Evolutionary conservation across 2,113 vertebrate genomes (phyloP).

Genomic region (Lontra canadensis): DNA sequence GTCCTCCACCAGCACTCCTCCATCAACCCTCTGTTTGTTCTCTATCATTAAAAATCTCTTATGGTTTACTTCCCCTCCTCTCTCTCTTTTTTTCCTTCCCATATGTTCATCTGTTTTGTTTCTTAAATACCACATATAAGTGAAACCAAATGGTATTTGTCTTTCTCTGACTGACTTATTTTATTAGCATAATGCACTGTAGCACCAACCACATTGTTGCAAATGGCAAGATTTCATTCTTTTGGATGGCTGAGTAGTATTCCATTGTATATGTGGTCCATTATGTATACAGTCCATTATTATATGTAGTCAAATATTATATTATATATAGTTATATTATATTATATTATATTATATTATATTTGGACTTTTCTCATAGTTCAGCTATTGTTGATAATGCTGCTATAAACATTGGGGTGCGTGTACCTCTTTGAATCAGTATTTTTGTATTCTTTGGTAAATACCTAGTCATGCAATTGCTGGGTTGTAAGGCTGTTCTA

Average conservation of each 20-base stretch:
- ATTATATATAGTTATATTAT: no score
- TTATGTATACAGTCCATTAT: no score
- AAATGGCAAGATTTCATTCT: background rate
- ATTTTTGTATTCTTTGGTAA: no score
- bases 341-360: no score
- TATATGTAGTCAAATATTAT: no score
- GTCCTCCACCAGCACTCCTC: background rate
- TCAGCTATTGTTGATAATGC: no score
- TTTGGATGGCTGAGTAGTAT: background rate
- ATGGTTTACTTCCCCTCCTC: background rate
- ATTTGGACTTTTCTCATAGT: no score
- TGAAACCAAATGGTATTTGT: background rate
- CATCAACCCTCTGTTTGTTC: background rate
- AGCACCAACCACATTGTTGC: background rate
- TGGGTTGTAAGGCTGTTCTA: no score
- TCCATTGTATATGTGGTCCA: no score
- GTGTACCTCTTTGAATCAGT: no score
- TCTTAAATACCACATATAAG: background rate
- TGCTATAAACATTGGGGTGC: no score
- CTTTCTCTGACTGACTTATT: background rate
- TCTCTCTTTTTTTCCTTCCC: background rate
- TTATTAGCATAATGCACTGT: background rate
- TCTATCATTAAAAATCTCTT: background rate
- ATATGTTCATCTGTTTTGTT: background rate
- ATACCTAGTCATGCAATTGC: no score